Evolutionary conservation across 2,888 invertebrate genomes (phyloP), one percentile per base, ranked within the genome.

Genomic region (Ctenicera cuprea): DNA sequence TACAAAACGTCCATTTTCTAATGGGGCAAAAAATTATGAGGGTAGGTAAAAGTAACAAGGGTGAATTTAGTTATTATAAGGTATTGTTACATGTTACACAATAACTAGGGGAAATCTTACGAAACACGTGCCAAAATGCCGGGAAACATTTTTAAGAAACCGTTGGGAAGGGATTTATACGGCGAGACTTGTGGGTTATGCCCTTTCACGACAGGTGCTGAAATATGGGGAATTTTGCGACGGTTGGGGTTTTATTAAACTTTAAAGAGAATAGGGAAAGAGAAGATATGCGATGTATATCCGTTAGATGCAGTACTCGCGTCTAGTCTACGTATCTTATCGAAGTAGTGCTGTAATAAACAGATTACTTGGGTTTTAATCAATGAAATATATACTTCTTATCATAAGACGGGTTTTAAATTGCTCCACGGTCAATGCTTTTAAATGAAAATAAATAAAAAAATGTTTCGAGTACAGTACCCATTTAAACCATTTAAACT

Each of bases 121-220:
- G 48, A 71, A 74, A 74, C 74, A 74, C 74, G 74, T 74, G 74
- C 70, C 71, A 66, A 54, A 73, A 73, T 62, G 65, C 69, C 30
- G 64, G 73, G 64, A 70, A 67, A 67, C 11, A 52, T 26, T 68
- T 68, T 68, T 73, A 64, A 73, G 64, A 38, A 67, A 74, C 71
- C 74, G 71, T 71, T 74, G 61, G 54, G 11, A 33, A 52, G 71
- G 66, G 62, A 64, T 71, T 66, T 66, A 48, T 57, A 45, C 38
- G 70, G 71, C 66, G 61, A 74, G 70, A 70, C 74, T 74, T 48
- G 73, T 69, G 73, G 73, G 69, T 65, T 69, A 69, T 65, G 50
- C 62, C 63, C 67, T 68, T 61, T 37, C 38, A 33, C 37, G 43
- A 73, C 73, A 73, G 73, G 73, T 73, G 73, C 66, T 63, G 59